A percentile compares a stretch with the other conserved stretches of the same genome.
These are phyloP conservation scores for Perca fluviatilis DNA, from an alignment of 2,113 vertebrate species.

Conservation along the genomic window DNA sequence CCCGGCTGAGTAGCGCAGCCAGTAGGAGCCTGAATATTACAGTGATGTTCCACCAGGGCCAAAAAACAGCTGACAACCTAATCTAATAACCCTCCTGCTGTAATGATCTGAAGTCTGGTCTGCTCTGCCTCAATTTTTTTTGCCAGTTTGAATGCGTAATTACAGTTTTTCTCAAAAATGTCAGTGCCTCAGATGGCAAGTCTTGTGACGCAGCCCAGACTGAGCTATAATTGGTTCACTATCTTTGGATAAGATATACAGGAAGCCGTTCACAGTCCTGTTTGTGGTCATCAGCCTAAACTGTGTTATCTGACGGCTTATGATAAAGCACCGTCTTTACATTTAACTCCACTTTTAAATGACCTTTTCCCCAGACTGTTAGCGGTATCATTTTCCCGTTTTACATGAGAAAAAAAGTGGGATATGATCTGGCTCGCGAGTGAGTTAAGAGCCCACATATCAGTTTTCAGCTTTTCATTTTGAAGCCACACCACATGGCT, in stretches of 20 bases:
- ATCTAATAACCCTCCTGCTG: neutral
- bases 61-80: neutral
- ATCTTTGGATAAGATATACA: constrained; percentile 37
- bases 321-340: neutral
- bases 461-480: neutral
- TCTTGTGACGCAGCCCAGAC: neutral
- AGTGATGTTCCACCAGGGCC: neutral
- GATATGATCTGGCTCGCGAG: neutral
- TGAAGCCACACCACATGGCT: neutral
- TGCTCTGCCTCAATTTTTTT: neutral
- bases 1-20: neutral
- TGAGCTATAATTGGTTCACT: constrained; percentile 17
- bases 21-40: neutral
- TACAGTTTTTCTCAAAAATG: neutral
- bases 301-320: neutral
- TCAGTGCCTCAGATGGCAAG: constrained; percentile 6
- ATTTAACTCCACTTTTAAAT: neutral
- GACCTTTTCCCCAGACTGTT: neutral
- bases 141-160: neutral
- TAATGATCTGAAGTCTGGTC: neutral
- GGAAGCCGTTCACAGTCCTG: constrained; percentile 23
- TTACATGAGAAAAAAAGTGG: neutral
- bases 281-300: neutral
- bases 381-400: neutral
- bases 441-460: neutral